A percentile compares a stretch with the other conserved stretches of the same genome.
Conservation (phyloP, 2,113 vertebrate genomes). For the Lates calcarifer region DNA sequence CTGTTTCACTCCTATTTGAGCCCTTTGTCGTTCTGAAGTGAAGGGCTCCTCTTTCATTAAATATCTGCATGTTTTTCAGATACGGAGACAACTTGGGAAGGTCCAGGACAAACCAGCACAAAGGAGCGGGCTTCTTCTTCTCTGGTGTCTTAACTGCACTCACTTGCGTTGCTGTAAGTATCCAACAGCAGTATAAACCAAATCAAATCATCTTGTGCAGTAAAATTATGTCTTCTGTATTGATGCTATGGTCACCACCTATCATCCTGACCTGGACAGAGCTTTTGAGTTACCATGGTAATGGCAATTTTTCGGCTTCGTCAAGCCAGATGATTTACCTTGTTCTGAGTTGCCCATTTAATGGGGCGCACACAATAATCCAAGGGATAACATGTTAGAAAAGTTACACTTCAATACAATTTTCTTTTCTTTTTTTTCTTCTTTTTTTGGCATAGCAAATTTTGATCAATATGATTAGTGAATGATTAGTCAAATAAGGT, state of each 20-base stretch:
- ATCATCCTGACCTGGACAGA: not conserved
- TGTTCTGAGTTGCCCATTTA: not conserved
- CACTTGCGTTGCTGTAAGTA: slow-evolving; percentile 91
- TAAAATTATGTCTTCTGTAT: not conserved
- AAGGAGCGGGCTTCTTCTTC: slow-evolving; percentile 89
- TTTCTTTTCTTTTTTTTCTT: no score
- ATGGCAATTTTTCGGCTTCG: no score
- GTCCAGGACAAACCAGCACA: slow-evolving; percentile 77
- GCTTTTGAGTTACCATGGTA: no score
- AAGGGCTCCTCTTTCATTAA: not conserved
- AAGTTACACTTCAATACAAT: no score
- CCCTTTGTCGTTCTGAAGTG: not conserved
- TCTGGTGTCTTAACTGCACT: slow-evolving; percentile 92
- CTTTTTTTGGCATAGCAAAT: no score
- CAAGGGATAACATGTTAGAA: no score
- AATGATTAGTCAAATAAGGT: no score
- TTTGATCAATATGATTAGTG: no score
- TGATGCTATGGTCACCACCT: not conserved
- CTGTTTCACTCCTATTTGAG: not conserved
- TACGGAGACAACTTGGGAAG: slow-evolving; percentile 84
- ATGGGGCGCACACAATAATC: not conserved
- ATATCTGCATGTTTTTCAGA: slow-evolving; percentile 49
- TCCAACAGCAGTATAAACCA: not conserved
- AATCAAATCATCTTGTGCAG: not conserved
- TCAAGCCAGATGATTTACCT: no score